phyloP scores from a whole-genome alignment of 2,113 vertebrate genomes.

The Poicephalus gulielmi region DNA sequence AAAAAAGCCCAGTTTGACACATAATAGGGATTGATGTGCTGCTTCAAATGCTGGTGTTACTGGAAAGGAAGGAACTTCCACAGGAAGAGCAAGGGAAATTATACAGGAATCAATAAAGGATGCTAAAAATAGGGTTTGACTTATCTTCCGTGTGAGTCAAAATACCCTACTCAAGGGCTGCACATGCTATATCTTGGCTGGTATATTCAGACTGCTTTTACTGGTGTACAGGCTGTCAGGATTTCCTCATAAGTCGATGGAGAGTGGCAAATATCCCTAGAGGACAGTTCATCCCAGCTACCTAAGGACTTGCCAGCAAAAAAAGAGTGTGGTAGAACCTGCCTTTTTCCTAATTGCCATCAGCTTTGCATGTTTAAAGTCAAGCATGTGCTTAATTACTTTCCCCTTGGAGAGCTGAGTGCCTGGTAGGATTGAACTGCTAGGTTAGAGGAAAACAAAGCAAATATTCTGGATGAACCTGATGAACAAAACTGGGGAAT shows the following conservation, averaged over 20 bases:
- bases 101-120: constrained; percentile 69
- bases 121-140: constrained; percentile 44
- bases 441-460: constrained; percentile 17
- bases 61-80: constrained; percentile 65
- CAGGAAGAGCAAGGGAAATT: constrained; percentile 66
- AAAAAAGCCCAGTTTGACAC: constrained; percentile 51
- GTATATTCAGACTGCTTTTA: background rate
- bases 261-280: background rate
- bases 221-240: background rate
- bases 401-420: background rate
- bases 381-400: background rate
- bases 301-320: background rate
- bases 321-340: background rate
- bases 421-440: background rate
- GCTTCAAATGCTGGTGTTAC: constrained; percentile 42
- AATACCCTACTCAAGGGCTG: background rate
- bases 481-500: background rate
- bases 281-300: background rate
- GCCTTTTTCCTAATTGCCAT: background rate
- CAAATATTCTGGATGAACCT: constrained; percentile 38
- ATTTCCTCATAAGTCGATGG: background rate
- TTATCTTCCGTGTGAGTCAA: constrained; percentile 6
- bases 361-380: background rate
- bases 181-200: background rate
- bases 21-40: constrained; percentile 63